Evolutionary conservation across 2,797 vertebrate species (phyloP), one percentile per base, ranked within the genome.

Genomic region (Acropternis orthonyx): DNA sequence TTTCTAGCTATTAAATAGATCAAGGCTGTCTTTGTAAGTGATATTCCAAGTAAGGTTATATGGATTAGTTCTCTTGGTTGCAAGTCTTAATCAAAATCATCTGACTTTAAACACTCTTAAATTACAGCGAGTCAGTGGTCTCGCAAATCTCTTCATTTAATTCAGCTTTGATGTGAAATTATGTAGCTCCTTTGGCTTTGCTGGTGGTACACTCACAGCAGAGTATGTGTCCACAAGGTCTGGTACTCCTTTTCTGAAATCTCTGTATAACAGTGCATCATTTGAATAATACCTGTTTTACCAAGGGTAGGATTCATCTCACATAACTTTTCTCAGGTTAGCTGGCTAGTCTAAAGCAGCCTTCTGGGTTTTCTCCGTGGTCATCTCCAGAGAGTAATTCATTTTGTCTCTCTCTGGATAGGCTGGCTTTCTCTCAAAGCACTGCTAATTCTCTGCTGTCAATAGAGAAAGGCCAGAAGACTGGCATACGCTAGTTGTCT

Each of bases 41-140:
- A 49, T 77, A 39, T 82, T 93, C 92, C 89, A 94, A 34, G 78
- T 58, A 91, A 89, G 66, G 66, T 54, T 93, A 32, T 91, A 89
- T 80, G 73, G 89, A 83, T 92, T 85, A 56, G 32, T 93, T 92
- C 62, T 93, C 49, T 77, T 51, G 62, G 52, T 93, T 89, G 49
- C 48, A 74, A 87, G 68, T 74, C 86, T 85, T 85, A 67, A 92
- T 94, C 58, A 93, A 89, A 91, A 91, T 89, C 84, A 79, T 16
- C 61, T 92, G 91, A 51, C 72, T 91, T 87, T 77, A 77, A 63
- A 61, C 24, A 54, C 52, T 77, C 56, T 77, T 79, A 59, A 95
- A 56, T 80, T 74, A 63, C 80, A 71, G 16, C 30, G 55, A 63
- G 59, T 82, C 80, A 67, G 81, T 85, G 92, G 86, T 85, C 81